Base-by-base conservation (phyloP, 2,888 invertebrate genomes). In the Scotopteryx bipunctaria region DNA sequence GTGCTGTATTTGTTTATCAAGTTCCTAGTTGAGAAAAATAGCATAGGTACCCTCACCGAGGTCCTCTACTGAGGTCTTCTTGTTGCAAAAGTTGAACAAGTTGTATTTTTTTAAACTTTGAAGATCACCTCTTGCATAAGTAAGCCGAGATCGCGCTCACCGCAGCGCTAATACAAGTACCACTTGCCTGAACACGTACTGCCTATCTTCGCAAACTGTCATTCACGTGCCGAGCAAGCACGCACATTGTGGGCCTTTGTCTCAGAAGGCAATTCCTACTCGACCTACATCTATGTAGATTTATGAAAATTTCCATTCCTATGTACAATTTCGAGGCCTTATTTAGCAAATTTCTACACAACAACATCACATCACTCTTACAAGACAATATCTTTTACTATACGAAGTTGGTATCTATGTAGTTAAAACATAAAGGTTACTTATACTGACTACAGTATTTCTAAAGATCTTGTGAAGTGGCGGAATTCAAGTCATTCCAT, bases 141-240 rank as follows among this genome's bases (percentile, higher is more conserved):
- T 44, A 42, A 46, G 42, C 36, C 11, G 29, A 17, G 25, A 32
- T 32, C 5, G 32, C 29, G 27, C 32, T 9, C 4, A 29, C 32
- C 32, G 14, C 47, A 33, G 37, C 8, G 33, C 14, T 47, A 47
- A 38, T 43, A 43, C 15, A 27, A 43, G 21, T 27, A 21, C 33
- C 13, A 27, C 15, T 43, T 43, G 43, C 47, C 15, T 16, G 38
- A 23, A 38, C 53, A 53, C 53, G 53, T 53, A 37, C 42, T 14
- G 21, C 36, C 46, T 46, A 46, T 46, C 46, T 48, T 27, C 35
- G 25, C 23, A 38, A 51, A 45, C 35, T 40, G 45, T 23, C 32
- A 32, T 46, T 37, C 14, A 35, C 37, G 32, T 14, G 19, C 33
- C 16, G 33, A 40, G 35, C 6, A n/a, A 44, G 32, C 33, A 29